These are phyloP conservation scores for Tetragonula clypearis DNA, from an alignment of 1,140 invertebrate species.

Conservation along the genomic window DNA sequence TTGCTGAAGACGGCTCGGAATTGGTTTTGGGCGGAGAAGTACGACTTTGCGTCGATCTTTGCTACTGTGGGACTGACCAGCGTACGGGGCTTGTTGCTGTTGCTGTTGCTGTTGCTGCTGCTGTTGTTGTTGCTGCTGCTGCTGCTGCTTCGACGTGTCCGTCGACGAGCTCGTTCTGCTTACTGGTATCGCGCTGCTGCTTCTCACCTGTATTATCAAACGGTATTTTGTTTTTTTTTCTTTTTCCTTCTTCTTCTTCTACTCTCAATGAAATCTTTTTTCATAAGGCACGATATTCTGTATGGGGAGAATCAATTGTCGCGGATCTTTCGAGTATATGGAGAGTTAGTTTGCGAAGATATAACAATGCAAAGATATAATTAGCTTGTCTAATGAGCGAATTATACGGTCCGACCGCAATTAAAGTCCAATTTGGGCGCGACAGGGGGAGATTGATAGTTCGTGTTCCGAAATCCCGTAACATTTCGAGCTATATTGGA, in stretches of 20 bases:
- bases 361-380: background rate
- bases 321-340: background rate
- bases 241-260: too few species aligned
- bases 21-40: constrained; percentile 82
- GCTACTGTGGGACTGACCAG: constrained; percentile 60
- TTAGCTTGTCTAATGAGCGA: background rate
- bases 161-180: constrained; percentile 76
- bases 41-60: constrained; percentile 78
- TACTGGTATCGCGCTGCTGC: constrained; percentile 62
- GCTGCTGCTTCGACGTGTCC: constrained; percentile 72
- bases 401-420: constrained; percentile 26
- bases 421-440: constrained; percentile 32
- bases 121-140: constrained; percentile 48
- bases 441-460: constrained; percentile 7
- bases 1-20: constrained; percentile 83
- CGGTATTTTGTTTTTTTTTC: too few species aligned
- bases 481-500: constrained; percentile 27
- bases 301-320: background rate
- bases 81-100: constrained; percentile 58
- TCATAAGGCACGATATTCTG: too few species aligned
- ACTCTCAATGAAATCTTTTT: too few species aligned
- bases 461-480: constrained; percentile 5
- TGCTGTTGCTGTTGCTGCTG: constrained; percentile 61
- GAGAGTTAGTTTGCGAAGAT: background rate
- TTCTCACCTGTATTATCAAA: constrained; percentile 63